phyloP scores from a whole-genome alignment of 64 coral and sea anemone genomes.

The Pocillopora damicornis region DNA sequence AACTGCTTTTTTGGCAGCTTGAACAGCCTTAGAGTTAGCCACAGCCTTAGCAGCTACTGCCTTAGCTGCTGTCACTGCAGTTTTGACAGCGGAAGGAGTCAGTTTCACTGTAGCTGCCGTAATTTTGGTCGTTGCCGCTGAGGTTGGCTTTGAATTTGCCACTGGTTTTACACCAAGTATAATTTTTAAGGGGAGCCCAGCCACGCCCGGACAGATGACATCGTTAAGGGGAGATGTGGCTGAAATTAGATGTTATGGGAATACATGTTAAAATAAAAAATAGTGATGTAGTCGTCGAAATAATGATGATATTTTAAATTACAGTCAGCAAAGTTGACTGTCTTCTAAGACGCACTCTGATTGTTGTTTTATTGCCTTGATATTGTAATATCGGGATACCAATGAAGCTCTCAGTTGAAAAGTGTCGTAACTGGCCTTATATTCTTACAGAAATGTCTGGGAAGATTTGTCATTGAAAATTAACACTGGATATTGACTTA shows the following conservation, averaged over 20 bases:
- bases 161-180: not conserved
- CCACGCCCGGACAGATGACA: not conserved
- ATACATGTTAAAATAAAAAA: not conserved
- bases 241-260: not conserved
- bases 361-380: too few species aligned
- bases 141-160: not conserved
- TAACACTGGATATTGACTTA: not conserved
- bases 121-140: not conserved
- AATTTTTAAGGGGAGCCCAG: constrained; percentile 11
- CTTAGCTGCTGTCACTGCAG: constrained; percentile 13
- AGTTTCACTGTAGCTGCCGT: not conserved
- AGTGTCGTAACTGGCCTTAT: too few species aligned
- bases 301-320: not conserved
- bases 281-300: not conserved
- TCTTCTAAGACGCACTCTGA: too few species aligned
- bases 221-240: constrained; percentile 6
- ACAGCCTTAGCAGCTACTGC: not conserved
- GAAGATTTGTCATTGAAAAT: not conserved
- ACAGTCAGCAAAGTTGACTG: too few species aligned
- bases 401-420: too few species aligned
- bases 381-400: too few species aligned
- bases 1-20: not conserved
- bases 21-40: not conserved
- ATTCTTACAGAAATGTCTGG: too few species aligned
- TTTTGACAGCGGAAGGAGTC: not conserved